Conservation (phyloP, 2,888 invertebrate species). For the Hypolimnas misippus region DNA sequence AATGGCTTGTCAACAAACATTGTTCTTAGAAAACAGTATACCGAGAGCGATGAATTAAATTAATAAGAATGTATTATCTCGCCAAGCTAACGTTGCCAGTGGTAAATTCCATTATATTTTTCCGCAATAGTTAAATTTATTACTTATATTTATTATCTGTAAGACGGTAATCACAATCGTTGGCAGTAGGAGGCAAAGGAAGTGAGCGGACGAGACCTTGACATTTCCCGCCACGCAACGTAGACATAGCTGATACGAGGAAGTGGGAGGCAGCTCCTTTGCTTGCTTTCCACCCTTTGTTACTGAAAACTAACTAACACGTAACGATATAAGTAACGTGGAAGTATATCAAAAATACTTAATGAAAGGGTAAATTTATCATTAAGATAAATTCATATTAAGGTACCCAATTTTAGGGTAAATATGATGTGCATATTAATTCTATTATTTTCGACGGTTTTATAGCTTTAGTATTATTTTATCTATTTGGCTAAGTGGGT, state of each 20-base stretch:
- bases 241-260: constrained; percentile 60
- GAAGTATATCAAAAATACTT: too few relatives aligned
- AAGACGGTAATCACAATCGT: constrained; percentile 50
- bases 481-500: too few relatives aligned
- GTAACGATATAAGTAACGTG: too few relatives aligned
- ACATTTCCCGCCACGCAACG: constrained; percentile 70
- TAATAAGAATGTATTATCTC: constrained; percentile 24
- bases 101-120: constrained; percentile 43
- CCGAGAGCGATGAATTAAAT: constrained; percentile 9
- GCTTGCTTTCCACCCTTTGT: constrained; percentile 37
- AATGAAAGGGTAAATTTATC: too few relatives aligned
- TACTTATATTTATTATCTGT: constrained; percentile 43
- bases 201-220: constrained; percentile 79
- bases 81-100: constrained; percentile 19
- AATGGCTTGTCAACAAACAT: constrained; percentile 10
- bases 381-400: too few relatives aligned
- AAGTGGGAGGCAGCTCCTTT: constrained; percentile 59
- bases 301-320: background rate
- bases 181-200: constrained; percentile 59
- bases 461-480: too few relatives aligned
- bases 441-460: too few relatives aligned
- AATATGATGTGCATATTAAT: too few relatives aligned
- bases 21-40: constrained; percentile 14
- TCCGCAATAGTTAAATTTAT: constrained; percentile 44
- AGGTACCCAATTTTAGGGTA: too few relatives aligned